These are phyloP conservation scores for Murina feae DNA, from an alignment of 2,113 vertebrate genomes.

Conservation along the genomic window DNA sequence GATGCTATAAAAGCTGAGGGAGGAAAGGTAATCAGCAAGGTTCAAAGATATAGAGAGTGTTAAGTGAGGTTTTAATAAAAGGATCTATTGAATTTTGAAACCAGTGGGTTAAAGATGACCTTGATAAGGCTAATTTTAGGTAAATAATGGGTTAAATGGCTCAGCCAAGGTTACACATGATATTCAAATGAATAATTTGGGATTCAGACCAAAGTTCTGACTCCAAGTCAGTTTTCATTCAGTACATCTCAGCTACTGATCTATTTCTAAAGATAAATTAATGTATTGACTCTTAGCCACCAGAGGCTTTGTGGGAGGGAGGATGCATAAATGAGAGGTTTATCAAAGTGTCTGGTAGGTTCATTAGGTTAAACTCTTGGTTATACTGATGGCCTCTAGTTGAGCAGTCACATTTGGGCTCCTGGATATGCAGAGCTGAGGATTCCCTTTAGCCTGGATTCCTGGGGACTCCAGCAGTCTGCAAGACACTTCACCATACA, in stretches of 20 bases:
- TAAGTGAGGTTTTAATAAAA: background rate
- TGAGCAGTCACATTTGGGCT: background rate
- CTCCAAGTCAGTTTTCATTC: background rate
- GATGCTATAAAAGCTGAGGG: background rate
- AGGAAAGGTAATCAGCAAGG: background rate
- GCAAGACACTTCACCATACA: background rate
- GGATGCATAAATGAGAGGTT: background rate
- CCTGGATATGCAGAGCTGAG: background rate
- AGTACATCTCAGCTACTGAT: background rate
- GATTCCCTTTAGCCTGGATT: background rate
- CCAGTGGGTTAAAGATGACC: background rate
- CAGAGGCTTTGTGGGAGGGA: background rate
- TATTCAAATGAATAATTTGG: background rate
- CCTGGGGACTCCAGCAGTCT: background rate
- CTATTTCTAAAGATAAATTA: slow-evolving; percentile 2
- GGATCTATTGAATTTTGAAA: background rate
- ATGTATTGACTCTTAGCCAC: background rate
- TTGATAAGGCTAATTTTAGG: background rate
- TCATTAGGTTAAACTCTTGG: background rate
- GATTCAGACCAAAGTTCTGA: background rate
- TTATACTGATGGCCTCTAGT: background rate
- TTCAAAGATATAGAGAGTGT: background rate
- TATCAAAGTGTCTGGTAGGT: background rate
- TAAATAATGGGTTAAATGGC: background rate
- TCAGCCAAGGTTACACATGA: background rate